phyloP scores from a whole-genome alignment of 2,888 invertebrate species.

The Drosophila anomelani region DNA sequence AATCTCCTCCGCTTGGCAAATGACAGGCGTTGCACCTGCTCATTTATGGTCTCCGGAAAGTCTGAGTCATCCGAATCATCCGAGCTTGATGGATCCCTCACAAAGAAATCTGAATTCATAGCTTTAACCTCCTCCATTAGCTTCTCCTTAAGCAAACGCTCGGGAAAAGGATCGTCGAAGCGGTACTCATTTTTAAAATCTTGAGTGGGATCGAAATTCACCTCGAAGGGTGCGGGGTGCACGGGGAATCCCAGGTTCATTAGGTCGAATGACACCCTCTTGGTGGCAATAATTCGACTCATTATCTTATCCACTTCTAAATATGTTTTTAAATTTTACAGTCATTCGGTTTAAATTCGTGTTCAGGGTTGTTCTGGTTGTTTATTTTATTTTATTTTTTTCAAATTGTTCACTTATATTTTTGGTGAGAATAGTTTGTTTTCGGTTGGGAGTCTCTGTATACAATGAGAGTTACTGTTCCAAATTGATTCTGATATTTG shows the following conservation, averaged over 20 bases:
- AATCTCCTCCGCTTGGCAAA: slow-evolving; percentile 9
- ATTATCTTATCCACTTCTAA: background rate
- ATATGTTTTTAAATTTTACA: too few relatives aligned
- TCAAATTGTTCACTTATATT: background rate
- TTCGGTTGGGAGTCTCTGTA: background rate
- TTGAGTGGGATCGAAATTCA: accelerated
- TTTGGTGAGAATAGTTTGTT: background rate
- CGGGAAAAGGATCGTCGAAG: background rate
- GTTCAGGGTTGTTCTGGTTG: too few relatives aligned
- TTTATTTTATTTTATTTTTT: slow-evolving; percentile 1
- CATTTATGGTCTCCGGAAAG: slow-evolving; percentile 2
- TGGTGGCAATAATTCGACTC: background rate
- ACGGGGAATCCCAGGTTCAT: slow-evolving; percentile 13
- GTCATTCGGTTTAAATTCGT: background rate
- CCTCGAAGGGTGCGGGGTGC: slow-evolving; percentile 1
- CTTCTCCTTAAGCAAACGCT: background rate
- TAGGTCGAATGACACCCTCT: slow-evolving; percentile 3
- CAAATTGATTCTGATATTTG: background rate
- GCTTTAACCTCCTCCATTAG: slow-evolving; percentile 1
- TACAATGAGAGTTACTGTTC: background rate
- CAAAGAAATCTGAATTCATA: background rate
- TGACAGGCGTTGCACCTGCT: slow-evolving; percentile 13
- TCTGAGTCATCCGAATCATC: slow-evolving; percentile 10
- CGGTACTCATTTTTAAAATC: too few relatives aligned
- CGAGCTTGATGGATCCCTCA: slow-evolving; percentile 3